Percentiles rank a stretch among this genome's conserved stretches.
Conservation (phyloP, 2,888 invertebrate species). For the Frankliniella fusca region DNA sequence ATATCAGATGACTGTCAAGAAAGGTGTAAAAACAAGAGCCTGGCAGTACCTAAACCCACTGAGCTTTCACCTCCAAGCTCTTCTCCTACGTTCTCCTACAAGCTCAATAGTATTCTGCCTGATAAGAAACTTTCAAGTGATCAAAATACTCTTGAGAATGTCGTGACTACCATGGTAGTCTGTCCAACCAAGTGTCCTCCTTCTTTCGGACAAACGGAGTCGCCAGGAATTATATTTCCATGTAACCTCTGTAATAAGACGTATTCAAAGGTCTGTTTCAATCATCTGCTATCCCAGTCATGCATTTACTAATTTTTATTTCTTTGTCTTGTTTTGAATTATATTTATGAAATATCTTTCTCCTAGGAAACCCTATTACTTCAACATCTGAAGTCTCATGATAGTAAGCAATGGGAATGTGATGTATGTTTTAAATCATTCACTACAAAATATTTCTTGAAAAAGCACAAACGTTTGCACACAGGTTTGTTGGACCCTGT, state of each 20-base stretch:
- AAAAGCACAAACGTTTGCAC: constrained; percentile 82
- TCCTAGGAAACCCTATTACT: constrained; percentile 49
- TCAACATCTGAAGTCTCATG: constrained; percentile 52
- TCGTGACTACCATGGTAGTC: no score
- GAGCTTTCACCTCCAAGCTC: neutral
- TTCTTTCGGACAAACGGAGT: neutral
- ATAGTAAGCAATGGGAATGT: constrained; percentile 80
- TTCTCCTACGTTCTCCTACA: neutral
- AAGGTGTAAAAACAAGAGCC: no score
- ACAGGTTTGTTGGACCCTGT: constrained; percentile 54
- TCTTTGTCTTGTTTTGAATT: neutral
- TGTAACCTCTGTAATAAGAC: constrained; percentile 37
- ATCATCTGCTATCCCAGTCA: neutral
- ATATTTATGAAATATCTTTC: constrained; percentile 24
- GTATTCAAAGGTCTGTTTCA: constrained; percentile 37
- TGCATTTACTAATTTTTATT: constrained; percentile 6
- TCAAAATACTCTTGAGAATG: no score
- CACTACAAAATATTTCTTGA: constrained; percentile 83
- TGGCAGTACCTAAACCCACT: neutral
- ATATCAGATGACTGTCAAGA: no score
- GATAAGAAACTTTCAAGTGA: no score
- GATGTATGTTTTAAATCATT: constrained; percentile 79
- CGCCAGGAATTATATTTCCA: constrained; percentile 23
- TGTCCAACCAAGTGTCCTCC: neutral
- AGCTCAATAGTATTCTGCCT: no score